Evolutionary conservation across 64 coral and sea anemone genomes (phyloP).

Genomic region (Pocillopora damicornis): DNA sequence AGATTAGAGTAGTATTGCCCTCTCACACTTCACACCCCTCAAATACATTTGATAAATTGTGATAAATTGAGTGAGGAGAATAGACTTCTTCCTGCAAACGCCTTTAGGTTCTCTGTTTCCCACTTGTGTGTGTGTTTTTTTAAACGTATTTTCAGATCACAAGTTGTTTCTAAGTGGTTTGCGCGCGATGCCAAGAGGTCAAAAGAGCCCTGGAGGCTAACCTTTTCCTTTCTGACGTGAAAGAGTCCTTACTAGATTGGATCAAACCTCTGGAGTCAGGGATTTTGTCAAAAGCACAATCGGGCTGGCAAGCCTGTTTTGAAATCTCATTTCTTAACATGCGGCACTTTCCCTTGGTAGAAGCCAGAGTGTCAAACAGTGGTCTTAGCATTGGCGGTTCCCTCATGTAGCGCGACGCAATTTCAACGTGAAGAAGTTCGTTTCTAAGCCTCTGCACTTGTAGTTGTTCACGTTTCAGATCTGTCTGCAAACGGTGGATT

Average conservation of each 20-base stretch:
- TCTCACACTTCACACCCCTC: too few species aligned
- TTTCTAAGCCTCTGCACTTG: constrained; percentile 52
- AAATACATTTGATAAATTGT: too few species aligned
- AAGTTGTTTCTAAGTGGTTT: background rate
- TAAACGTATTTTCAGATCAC: background rate
- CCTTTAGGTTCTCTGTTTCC: too few species aligned
- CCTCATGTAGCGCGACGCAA: background rate
- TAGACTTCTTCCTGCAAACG: too few species aligned
- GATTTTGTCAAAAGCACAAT: background rate
- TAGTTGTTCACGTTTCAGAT: constrained; percentile 58
- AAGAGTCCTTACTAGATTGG: constrained; percentile 18
- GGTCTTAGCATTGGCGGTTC: constrained; percentile 30
- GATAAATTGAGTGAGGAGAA: too few species aligned
- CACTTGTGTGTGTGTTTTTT: too few species aligned
- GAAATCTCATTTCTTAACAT: constrained; percentile 51
- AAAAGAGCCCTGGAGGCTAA: constrained; percentile 3
- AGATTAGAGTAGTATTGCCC: too few species aligned
- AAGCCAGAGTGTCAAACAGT: constrained; percentile 32
- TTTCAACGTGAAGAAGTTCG: constrained; percentile 37
- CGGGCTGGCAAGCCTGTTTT: background rate
- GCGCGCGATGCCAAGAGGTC: background rate
- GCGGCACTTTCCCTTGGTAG: constrained; percentile 20
- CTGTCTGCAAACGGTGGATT: constrained; percentile 30
- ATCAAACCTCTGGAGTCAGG: background rate
- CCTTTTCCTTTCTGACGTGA: constrained; percentile 21